A percentile compares a stretch with the other conserved stretches of the same genome.
phyloP scores from a whole-genome alignment of 2,888 invertebrate genomes.

The Anoncus sp. region DNA sequence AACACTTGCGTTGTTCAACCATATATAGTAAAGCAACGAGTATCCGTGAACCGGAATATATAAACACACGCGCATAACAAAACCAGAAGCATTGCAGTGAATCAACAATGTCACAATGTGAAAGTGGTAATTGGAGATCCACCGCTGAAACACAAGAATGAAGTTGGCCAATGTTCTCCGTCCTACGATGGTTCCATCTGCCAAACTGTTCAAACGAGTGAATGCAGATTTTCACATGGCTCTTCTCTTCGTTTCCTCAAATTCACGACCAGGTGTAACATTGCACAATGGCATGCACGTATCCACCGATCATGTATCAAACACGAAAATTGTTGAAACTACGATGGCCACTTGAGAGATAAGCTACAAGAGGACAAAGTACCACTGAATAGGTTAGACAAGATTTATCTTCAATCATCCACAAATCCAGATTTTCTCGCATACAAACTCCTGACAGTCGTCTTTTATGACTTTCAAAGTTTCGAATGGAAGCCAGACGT shows the following conservation, averaged over 20 bases:
- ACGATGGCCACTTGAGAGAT: conserved; percentile 13
- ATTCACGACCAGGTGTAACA: conserved; percentile 6
- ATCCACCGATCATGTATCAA: conserved; percentile 68
- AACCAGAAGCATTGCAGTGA: neutral
- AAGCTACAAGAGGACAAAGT: neutral
- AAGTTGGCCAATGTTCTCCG: conserved; percentile 3
- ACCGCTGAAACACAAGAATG: conserved; percentile 2
- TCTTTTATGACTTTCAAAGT: neutral
- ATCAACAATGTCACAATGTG: neutral
- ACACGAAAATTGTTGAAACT: conserved; percentile 56
- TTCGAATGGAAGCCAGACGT: neutral
- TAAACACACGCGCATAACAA: neutral
- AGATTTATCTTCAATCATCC: conserved; percentile 7
- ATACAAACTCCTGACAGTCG: neutral
- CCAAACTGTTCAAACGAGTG: neutral
- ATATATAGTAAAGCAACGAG: neutral
- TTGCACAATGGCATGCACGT: conserved; percentile 61
- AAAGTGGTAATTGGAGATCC: neutral
- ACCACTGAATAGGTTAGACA: neutral
- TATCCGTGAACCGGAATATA: conserved; percentile 12
- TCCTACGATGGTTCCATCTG: neutral
- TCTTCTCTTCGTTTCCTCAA: neutral
- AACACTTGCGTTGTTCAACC: conserved; percentile 30
- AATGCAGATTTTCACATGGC: neutral
- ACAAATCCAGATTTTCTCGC: neutral